Evolutionary conservation across 1,140 invertebrate genomes (phyloP).

Genomic region (Rhopalosiphum padi): DNA sequence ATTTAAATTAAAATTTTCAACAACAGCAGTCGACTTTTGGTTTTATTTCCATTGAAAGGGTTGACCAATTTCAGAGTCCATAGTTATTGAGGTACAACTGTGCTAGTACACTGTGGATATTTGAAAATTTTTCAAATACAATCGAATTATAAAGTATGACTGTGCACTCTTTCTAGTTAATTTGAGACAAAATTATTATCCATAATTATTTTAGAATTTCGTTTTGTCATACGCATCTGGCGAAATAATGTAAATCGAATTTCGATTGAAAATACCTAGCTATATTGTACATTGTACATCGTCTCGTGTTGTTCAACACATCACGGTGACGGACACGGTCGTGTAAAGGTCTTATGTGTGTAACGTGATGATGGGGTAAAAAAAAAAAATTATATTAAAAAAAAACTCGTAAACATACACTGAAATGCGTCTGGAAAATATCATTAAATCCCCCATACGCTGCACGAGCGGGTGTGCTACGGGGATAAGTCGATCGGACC

Average conservation of each 20-base stretch:
- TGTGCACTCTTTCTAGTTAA: background rate
- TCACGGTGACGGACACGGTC: background rate
- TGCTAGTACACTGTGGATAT: background rate
- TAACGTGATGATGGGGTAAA: background rate
- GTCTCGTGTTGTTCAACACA: background rate
- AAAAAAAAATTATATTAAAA: background rate
- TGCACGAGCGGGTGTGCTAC: background rate
- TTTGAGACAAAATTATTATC: background rate
- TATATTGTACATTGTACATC: background rate
- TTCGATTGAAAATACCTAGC: background rate
- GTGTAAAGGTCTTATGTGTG: background rate
- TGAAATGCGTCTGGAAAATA: background rate
- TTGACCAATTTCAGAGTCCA: background rate
- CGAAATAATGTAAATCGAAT: background rate
- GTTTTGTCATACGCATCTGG: background rate
- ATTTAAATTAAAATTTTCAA: background rate
- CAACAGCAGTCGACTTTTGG: background rate
- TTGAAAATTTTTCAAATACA: background rate
- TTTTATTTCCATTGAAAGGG: background rate
- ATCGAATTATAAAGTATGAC: background rate
- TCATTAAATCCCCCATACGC: background rate
- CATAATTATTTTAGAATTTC: background rate
- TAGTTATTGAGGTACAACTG: background rate
- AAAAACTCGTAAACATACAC: background rate
- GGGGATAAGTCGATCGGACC: background rate